Evolutionary conservation across 2,797 vertebrate species (phyloP).

Genomic region (Fundulus diaphanus): DNA sequence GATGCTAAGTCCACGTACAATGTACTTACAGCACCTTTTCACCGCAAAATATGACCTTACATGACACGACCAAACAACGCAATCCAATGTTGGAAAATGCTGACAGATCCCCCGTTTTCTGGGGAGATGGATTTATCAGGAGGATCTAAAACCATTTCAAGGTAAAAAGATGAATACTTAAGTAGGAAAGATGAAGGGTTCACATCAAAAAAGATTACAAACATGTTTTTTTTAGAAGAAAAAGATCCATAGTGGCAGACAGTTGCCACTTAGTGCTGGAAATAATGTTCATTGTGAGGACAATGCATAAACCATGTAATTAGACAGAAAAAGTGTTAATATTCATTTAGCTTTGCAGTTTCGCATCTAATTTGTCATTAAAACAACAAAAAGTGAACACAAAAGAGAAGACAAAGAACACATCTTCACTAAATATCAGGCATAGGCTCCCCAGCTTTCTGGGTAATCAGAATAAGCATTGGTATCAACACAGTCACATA

Average conservation of each 20-base stretch:
- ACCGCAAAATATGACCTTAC: neutral
- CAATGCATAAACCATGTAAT: neutral
- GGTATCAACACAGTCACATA: neutral
- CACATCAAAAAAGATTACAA: too few species aligned
- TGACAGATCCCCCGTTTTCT: neutral
- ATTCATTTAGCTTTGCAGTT: neutral
- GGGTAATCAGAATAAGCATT: constrained; percentile 6
- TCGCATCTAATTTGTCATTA: neutral
- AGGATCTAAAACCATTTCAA: neutral
- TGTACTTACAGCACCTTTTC: neutral
- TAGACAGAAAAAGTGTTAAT: constrained; percentile 1
- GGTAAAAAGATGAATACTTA: neutral
- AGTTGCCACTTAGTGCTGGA: neutral
- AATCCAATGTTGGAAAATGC: neutral
- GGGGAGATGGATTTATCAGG: neutral
- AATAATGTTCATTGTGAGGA: neutral
- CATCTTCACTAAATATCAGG: neutral
- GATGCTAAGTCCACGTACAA: neutral
- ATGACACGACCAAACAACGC: neutral
- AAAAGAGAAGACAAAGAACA: constrained; percentile 2
- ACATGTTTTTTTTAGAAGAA: neutral
- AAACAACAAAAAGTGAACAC: neutral
- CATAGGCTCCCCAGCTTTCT: neutral
- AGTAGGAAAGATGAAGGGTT: neutral
- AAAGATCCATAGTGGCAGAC: neutral